phyloP scores from a whole-genome alignment of 2,113 vertebrate genomes.

The Notechis scutatus region DNA sequence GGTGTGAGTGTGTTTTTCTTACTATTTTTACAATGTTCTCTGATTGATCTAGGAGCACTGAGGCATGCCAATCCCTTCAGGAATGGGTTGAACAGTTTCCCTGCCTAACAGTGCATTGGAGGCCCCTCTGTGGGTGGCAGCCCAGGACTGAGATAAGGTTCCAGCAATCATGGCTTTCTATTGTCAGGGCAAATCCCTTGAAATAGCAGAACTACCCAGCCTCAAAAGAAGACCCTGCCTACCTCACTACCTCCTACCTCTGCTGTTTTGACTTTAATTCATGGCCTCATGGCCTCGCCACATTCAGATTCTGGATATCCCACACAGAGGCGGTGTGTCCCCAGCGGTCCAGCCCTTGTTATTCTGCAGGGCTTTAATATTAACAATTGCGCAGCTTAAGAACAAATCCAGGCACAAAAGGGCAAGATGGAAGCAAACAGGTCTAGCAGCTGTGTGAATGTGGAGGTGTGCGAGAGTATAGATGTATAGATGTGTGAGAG shows the following conservation, averaged over 20 bases:
- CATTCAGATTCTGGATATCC: background rate
- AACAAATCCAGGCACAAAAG: background rate
- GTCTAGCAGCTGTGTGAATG: background rate
- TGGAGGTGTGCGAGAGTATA: no score
- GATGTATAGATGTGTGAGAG: background rate
- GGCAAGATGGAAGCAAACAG: background rate
- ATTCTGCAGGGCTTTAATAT: background rate
- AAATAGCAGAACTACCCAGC: background rate
- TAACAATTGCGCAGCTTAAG: background rate
- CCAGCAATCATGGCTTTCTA: background rate
- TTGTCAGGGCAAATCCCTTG: constrained; percentile 18
- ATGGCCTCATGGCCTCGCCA: background rate
- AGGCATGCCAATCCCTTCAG: background rate
- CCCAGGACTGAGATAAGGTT: constrained; percentile 15
- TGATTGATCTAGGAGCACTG: background rate
- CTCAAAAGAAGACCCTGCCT: background rate
- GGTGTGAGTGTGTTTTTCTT: background rate
- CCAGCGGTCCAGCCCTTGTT: background rate
- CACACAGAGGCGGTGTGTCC: no score
- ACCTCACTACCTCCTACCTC: background rate
- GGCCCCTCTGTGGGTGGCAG: constrained; percentile 14
- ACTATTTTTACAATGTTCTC: background rate
- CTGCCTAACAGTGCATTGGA: background rate
- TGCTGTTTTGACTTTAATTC: background rate
- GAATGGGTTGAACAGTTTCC: background rate